These are phyloP conservation scores for Phoxinus phoxinus DNA, from an alignment of 2,113 vertebrate genomes.

Conservation along the genomic window DNA sequence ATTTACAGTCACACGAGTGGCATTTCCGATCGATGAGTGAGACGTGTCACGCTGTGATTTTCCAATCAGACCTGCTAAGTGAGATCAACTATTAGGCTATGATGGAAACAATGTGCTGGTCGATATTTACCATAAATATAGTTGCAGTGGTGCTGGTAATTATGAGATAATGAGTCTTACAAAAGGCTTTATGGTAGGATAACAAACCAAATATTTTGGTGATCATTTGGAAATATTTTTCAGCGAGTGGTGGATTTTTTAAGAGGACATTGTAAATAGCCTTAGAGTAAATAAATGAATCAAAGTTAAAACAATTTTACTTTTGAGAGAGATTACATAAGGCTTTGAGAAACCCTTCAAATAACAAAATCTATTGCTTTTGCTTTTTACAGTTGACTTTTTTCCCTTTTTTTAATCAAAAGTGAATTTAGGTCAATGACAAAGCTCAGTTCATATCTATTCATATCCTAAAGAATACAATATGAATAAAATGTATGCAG, in stretches of 20 bases:
- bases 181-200: not conserved
- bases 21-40: constrained; percentile 43
- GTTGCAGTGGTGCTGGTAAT: not conserved
- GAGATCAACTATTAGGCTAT: constrained; percentile 10
- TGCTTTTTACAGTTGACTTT: not conserved
- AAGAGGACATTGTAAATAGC: not conserved
- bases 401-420: too few relatives aligned
- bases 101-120: constrained; percentile 41
- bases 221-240: not conserved
- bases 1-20: constrained; percentile 45
- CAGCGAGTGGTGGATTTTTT: not conserved
- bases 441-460: not conserved
- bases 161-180: not conserved
- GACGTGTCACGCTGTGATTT: constrained; percentile 43
- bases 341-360: not conserved
- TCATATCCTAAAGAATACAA: not conserved
- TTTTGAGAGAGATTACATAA: not conserved
- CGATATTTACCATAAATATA: constrained; percentile 51
- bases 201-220: not conserved
- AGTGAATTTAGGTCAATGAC: too few relatives aligned
- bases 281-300: not conserved
- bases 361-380: not conserved
- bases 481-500: not conserved
- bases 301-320: not conserved
- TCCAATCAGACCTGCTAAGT: constrained; percentile 30